phyloP scores from a whole-genome alignment of 1,140 invertebrate genomes.

The Drosophila cardini region DNA sequence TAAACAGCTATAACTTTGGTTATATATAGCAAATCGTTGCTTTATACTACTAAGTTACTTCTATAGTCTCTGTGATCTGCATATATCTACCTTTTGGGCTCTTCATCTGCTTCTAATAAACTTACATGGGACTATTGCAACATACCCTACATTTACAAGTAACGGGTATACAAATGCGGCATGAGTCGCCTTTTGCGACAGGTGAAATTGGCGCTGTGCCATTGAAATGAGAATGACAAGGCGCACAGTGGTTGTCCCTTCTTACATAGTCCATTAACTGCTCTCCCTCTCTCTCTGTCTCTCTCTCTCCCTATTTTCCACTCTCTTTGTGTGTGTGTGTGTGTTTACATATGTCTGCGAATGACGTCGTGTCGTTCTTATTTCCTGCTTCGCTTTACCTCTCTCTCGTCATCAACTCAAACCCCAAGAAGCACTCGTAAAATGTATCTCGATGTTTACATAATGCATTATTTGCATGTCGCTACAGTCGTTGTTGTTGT shows the following conservation, averaged over 20 bases:
- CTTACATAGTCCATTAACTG: background rate
- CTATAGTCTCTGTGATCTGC: too few relatives aligned
- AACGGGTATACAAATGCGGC: background rate
- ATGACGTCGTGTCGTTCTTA: constrained; percentile 52
- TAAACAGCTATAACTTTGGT: too few relatives aligned
- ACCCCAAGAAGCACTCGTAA: constrained; percentile 29
- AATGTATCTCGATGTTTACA: constrained; percentile 57
- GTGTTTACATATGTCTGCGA: constrained; percentile 67
- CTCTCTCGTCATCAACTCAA: background rate
- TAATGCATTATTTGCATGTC: constrained; percentile 55
- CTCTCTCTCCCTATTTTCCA: background rate
- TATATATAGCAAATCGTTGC: too few relatives aligned
- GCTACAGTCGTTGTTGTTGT: constrained; percentile 18
- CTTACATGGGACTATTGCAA: too few relatives aligned
- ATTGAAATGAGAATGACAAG: constrained; percentile 42
- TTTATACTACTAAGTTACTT: too few relatives aligned
- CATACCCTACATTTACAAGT: too few relatives aligned
- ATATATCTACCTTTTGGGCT: too few relatives aligned
- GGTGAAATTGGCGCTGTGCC: constrained; percentile 51
- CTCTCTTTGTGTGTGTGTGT: constrained; percentile 2
- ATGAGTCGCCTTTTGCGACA: constrained; percentile 40
- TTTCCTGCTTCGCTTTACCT: constrained; percentile 26
- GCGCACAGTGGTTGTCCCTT: constrained; percentile 17
- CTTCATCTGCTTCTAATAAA: too few relatives aligned
- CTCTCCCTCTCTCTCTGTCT: background rate